phyloP scores from a whole-genome alignment of 2,797 vertebrate genomes.

The Taenioides sp. region DNA sequence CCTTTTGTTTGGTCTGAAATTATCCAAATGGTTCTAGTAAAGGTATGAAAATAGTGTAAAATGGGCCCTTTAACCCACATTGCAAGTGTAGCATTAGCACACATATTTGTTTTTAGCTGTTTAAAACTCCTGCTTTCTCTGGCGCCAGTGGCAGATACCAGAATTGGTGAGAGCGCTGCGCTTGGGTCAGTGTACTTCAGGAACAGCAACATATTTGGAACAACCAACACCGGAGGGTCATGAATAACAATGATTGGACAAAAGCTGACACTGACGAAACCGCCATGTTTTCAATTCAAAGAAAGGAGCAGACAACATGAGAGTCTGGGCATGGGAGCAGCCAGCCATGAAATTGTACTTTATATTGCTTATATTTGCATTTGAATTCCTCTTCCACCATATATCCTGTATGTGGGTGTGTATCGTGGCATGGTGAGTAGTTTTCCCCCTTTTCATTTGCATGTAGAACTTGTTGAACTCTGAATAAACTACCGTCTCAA shows the following conservation, averaged over 20 bases:
- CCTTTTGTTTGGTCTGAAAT: too few relatives aligned
- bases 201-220: background rate
- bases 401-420: background rate
- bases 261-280: background rate
- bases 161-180: background rate
- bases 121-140: too few relatives aligned
- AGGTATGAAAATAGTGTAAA: too few relatives aligned
- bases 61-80: too few relatives aligned
- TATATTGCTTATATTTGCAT: slow-evolving; percentile 8
- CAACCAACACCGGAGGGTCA: background rate
- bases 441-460: background rate
- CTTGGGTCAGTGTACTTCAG: background rate
- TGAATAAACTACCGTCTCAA: background rate
- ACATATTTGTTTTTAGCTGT: too few relatives aligned
- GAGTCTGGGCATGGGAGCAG: background rate
- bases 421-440: background rate
- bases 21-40: too few relatives aligned
- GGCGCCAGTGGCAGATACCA: too few relatives aligned
- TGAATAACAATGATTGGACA: background rate
- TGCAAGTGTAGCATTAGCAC: too few relatives aligned
- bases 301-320: background rate
- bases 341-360: slow-evolving; percentile 8
- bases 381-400: background rate
- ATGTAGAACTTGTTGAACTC: background rate
- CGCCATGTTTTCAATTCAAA: background rate